phyloP scores from a whole-genome alignment of 2,888 invertebrate genomes.

The Xestia ashworthii region DNA sequence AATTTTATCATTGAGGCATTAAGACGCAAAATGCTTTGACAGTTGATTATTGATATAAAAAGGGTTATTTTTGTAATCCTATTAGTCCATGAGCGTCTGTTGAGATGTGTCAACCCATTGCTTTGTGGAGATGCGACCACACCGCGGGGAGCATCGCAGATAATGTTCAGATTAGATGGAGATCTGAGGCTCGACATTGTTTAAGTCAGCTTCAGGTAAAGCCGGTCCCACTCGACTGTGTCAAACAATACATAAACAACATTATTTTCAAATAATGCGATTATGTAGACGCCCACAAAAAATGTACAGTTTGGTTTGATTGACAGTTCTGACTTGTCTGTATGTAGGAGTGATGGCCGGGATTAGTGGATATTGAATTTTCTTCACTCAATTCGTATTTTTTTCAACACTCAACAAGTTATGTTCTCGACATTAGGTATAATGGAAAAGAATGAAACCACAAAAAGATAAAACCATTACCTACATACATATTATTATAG shows the following conservation, averaged over 20 bases:
- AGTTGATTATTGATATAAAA: slow-evolving; percentile 75
- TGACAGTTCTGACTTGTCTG: slow-evolving; percentile 72
- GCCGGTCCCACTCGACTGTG: slow-evolving; percentile 75
- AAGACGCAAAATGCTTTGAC: slow-evolving; percentile 75
- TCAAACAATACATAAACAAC: slow-evolving; percentile 88
- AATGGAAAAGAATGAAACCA: slow-evolving; percentile 2
- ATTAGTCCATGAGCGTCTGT: slow-evolving; percentile 84
- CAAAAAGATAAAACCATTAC: slow-evolving; percentile 14
- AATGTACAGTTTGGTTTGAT: slow-evolving; percentile 75
- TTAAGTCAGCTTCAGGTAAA: slow-evolving; percentile 84
- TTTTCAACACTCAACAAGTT: slow-evolving; percentile 16
- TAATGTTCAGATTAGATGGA: slow-evolving; percentile 89
- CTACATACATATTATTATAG: slow-evolving; percentile 6
- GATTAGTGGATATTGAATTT: slow-evolving; percentile 52
- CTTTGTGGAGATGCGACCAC: slow-evolving; percentile 88
- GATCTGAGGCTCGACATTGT: slow-evolving; percentile 88
- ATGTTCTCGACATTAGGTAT: slow-evolving; percentile 6
- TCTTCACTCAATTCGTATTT: slow-evolving; percentile 6
- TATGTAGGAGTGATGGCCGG: slow-evolving; percentile 67
- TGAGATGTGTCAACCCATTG: slow-evolving; percentile 90
- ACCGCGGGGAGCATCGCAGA: slow-evolving; percentile 84
- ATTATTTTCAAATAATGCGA: slow-evolving; percentile 86
- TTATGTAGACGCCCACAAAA: slow-evolving; percentile 78
- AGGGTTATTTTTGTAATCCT: slow-evolving; percentile 85
- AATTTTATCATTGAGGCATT: slow-evolving; percentile 65